Evolutionary conservation across 2,888 invertebrate species (phyloP).

Genomic region (Eubasilissa splendida): DNA sequence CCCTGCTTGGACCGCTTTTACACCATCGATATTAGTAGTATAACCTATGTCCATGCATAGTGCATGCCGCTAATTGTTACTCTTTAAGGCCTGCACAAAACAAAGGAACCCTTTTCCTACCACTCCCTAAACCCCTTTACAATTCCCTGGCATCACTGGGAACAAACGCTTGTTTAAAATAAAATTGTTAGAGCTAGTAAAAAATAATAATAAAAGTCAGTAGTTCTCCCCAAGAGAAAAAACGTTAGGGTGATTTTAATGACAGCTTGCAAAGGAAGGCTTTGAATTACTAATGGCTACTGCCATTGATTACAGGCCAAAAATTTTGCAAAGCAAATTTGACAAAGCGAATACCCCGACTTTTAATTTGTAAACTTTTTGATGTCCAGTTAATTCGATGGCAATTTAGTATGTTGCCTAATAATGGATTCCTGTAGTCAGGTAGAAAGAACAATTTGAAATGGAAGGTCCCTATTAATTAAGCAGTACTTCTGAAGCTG

Average conservation of each 20-base stretch:
- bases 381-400: conserved; percentile 12
- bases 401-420: background rate
- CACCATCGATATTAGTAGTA: too few species aligned
- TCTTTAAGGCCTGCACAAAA: too few species aligned
- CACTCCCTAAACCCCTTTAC: too few species aligned
- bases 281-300: conserved; percentile 21
- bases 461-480: background rate
- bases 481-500: conserved; percentile 5
- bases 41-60: too few species aligned
- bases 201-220: background rate
- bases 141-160: too few species aligned
- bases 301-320: conserved; percentile 27
- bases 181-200: background rate
- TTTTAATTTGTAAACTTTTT: conserved; percentile 29
- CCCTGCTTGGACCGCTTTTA: too few species aligned
- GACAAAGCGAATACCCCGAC: conserved; percentile 30
- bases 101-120: too few species aligned
- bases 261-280: conserved; percentile 19
- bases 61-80: too few species aligned
- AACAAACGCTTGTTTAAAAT: background rate
- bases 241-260: conserved; percentile 7
- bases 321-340: conserved; percentile 31
- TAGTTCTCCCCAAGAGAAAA: background rate
- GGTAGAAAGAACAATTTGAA: background rate
- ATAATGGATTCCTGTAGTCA: conserved; percentile 14